Conservation (phyloP, 1,140 invertebrate genomes). For the Heliconius eleuchia region DNA sequence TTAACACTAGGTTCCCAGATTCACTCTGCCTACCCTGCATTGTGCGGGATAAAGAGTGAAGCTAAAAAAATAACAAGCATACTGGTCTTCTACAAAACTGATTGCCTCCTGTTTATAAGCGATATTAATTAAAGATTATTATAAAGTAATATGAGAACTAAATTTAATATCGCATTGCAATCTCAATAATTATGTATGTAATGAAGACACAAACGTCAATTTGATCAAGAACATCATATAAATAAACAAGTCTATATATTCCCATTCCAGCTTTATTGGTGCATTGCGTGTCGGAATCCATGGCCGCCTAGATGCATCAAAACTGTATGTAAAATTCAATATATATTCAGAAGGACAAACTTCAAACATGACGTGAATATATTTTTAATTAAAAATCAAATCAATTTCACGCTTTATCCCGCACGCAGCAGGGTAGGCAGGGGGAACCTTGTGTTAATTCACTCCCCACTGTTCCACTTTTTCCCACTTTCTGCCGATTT, state of each 20-base stretch:
- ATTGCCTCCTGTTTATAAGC: neutral
- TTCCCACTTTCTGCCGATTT: too few relatives aligned
- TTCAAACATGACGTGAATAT: slow-evolving; percentile 21
- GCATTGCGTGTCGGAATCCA: slow-evolving; percentile 31
- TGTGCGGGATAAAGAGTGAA: too few relatives aligned
- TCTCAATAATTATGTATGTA: slow-evolving; percentile 1
- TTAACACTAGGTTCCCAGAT: too few relatives aligned
- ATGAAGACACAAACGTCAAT: slow-evolving; percentile 10
- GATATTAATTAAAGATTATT: neutral
- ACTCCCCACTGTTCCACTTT: too few relatives aligned
- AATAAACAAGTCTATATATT: slow-evolving; percentile 1
- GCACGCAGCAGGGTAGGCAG: too few relatives aligned
- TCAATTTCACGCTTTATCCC: too few relatives aligned
- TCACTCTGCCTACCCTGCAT: too few relatives aligned
- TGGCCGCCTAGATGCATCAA: neutral
- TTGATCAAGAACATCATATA: neutral
- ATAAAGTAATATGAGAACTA: neutral
- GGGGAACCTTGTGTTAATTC: too few relatives aligned
- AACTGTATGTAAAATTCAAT: slow-evolving; percentile 18
- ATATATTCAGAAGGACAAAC: slow-evolving; percentile 1
- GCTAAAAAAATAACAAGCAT: neutral
- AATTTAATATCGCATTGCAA: neutral
- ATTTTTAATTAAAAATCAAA: slow-evolving; percentile 1
- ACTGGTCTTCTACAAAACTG: neutral
- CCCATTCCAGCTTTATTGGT: neutral